Base-by-base conservation (phyloP, 1,140 invertebrate species). In the Pararge aegeria region DNA sequence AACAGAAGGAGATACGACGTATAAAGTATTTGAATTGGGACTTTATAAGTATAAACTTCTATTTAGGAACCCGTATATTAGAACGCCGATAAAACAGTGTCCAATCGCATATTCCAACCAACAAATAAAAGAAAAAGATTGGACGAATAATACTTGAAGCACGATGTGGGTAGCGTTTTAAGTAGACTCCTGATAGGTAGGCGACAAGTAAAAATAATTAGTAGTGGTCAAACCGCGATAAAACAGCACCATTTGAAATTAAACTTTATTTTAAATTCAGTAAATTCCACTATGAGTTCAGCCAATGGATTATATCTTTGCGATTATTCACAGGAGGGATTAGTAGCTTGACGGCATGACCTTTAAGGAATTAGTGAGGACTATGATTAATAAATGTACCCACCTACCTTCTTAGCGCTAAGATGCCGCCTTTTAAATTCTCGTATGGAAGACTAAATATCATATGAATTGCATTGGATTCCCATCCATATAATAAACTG, bases 141-240 rank as follows among this genome's bases (percentile, higher is more conserved):
- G 42, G 40, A 50, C 55, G 52, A 61, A 61, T 64, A 66, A 63
- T 68, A 69, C 55, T 59, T 37, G 66, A 70, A 69, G 64, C 71
- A 78, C 73, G 74, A 77, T 57, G 70, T 70, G 73, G 71, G 71
- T 76, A 78, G 71, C 79, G 61, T 67, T 72, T 75, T 69, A 77
- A 69, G 70, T 73, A 71, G 72, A 72, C 58, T 64, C 59, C 55
- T 70, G 78, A 80, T 80, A 80, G 67, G 73, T 80, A 76, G 76
- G 70, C 65, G 78, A 83, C 76, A 74, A 63, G 60, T 70, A 71
- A 64, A 74, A 83, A 76, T 83, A 79, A 80, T 80, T 75, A 74
- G 77, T 56, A 21, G 24, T 50, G 48, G 38, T 44, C 34, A 46
- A 61, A 30, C 29, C 13, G 12, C 16, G 27, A 55, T 59, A 52